Evolutionary conservation across 1,140 invertebrate genomes (phyloP), one percentile per base, ranked within the genome.

Genomic region (Zaprionus camerounensis): DNA sequence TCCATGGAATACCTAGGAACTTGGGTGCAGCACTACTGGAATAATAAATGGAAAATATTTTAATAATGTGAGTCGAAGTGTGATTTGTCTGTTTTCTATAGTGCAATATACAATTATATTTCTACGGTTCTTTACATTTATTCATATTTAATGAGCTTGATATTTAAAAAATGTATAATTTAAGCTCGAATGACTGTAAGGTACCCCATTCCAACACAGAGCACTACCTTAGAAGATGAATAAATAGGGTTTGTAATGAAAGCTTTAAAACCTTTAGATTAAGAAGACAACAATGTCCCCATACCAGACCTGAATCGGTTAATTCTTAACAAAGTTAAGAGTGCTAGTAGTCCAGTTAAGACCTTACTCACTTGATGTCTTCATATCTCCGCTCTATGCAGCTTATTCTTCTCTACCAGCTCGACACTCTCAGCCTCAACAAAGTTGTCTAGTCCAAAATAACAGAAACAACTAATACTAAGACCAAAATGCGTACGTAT

Each of bases 381-480:
- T 6, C 7, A 17, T 17, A 12, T n/a, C 5, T 38, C 5, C 7
- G 15, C 15, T 24, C 36, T 51, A 20, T n/a, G 12, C 26, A 63
- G 46, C 46, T 64, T 53, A 63, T 17, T 34, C 46, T 36, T 9
- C 11, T 34, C 28, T 41, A 15, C 15, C 5, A n/a, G 15, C 38
- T 6, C 11, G 26, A 64, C 5, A 38, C 22, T 24, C 63, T 65
- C 7, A 34, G 2, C 0, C 46, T 22, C 22, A 69, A 51, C 24
- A 56, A 24, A 71, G 22, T 59, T 22, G 26, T 61, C 24, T 59
- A 46, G 17, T n/a, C 9, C 15, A 12, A 6, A 22, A 24, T 44
- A 28, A 28, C 2, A 5, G 31, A 34, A 61, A 36, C n/a, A 31
- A 34, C 57, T 61, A 51, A 69, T 53, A 53, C 56, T 51, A 36